These are phyloP conservation scores for Patella pellucida DNA, from an alignment of 2,888 invertebrate genomes.

Conservation along the genomic window DNA sequence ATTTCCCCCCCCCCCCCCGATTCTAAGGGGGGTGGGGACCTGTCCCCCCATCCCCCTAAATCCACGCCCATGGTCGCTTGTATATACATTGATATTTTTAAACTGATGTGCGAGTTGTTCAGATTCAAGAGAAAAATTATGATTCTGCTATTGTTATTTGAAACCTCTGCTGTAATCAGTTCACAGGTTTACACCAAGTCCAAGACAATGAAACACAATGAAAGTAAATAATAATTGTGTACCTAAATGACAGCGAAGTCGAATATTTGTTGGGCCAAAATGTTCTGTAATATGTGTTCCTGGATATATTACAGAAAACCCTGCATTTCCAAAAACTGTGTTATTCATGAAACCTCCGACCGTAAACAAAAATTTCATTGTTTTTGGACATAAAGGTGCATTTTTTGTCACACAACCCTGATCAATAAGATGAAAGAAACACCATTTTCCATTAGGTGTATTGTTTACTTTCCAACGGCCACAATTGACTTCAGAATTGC, in stretches of 20 bases:
- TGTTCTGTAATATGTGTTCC: conserved; percentile 60
- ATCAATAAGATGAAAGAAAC: conserved; percentile 61
- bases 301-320: conserved; percentile 66
- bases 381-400: conserved; percentile 53
- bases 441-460: conserved; percentile 59
- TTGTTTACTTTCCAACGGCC: conserved; percentile 56
- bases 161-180: not conserved
- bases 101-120: no score
- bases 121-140: not conserved
- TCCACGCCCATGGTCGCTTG: no score
- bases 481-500: conserved; percentile 9
- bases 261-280: conserved; percentile 66
- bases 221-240: conserved; percentile 17
- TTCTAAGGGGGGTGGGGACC: no score
- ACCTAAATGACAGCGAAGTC: conserved; percentile 67
- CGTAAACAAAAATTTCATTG: conserved; percentile 45
- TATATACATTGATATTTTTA: no score
- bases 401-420: conserved; percentile 59
- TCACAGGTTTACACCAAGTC: not conserved
- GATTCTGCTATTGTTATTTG: not conserved
- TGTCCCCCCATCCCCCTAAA: no score
- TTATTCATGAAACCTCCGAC: conserved; percentile 53
- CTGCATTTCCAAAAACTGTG: conserved; percentile 66
- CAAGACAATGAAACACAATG: not conserved
- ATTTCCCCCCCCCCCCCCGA: no score